Evolutionary conservation across 1,140 invertebrate genomes (phyloP).

Genomic region (Planococcus citri): DNA sequence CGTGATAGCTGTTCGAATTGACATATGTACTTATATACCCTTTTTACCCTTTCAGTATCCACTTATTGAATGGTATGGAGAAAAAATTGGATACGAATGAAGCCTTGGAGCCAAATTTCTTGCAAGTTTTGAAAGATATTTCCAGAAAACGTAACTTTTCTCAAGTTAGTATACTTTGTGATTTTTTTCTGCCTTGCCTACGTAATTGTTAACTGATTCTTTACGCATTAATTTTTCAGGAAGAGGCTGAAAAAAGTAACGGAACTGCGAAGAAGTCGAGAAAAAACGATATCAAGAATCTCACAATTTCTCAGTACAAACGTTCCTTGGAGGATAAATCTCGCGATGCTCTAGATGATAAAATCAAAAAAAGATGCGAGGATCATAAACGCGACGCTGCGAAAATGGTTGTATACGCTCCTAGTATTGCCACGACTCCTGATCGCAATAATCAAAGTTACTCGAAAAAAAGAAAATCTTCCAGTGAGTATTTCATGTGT

Average conservation of each 20-base stretch:
- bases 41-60: neutral
- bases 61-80: neutral
- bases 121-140: neutral
- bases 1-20: neutral
- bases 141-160: neutral
- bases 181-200: neutral
- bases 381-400: too few species aligned
- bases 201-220: neutral
- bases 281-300: constrained; percentile 2
- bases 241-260: neutral
- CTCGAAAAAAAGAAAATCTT: too few species aligned
- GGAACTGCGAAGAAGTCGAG: neutral
- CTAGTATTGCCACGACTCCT: too few species aligned
- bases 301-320: neutral
- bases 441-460: too few species aligned
- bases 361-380: too few species aligned
- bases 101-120: neutral
- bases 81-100: neutral
- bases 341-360: too few species aligned
- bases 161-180: neutral
- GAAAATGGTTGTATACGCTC: too few species aligned
- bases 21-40: neutral
- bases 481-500: too few species aligned
- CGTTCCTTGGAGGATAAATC: too few species aligned
- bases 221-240: neutral